Evolutionary conservation across 2,113 vertebrate genomes (phyloP), one percentile per base, ranked within the genome.

Genomic region (Dermatemys mawii): DNA sequence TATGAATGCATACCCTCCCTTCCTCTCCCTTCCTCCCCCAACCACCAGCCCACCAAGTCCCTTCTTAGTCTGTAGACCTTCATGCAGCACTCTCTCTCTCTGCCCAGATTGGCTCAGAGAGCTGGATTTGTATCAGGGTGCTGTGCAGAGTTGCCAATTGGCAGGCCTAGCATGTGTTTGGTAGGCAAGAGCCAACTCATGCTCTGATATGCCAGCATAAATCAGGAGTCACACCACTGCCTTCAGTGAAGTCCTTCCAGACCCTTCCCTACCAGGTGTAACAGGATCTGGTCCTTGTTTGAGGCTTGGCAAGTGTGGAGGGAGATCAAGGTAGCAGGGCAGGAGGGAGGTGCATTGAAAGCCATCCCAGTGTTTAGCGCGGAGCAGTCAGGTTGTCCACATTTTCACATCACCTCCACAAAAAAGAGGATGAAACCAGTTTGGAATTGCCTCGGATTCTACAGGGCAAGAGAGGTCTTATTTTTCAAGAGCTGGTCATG

Each of bases 391-490:
- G 63, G n/a, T 35, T 49, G 46, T n/a, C 63, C 22, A 27, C 27
- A n/a, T 73, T 73, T 73, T 85, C 38, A 19, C 12, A 3, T 82
- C 87, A 90, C 83, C 46, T 44, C 53, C 81, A 60, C 46, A 4
- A 1, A 70, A 81, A 17, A 2, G 2, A 51, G 73, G 78, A 82
- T 70, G 24, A 16, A 83, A 32, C 27, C 24, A 3, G 6, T 67
- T 8, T 4, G 57, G 81, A 83, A 83, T 46, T 49, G 73, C 57
- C 63, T 81, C 90, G 90, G 48, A n/a, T 81, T 48, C 48, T 67
- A 78, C 41, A 19, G 84, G 81, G 32, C 38, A 94, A 90, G 87
- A 95, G 90, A 93, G 49, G 38, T 26, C 94, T 87, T 88, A 89
- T 82, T 35, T 67, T 70, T 79, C 35, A 16, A 55, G 87, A 70